These are phyloP conservation scores for Anguilla pacifica DNA, from an alignment of 2,797 vertebrate genomes.

Conservation along the genomic window DNA sequence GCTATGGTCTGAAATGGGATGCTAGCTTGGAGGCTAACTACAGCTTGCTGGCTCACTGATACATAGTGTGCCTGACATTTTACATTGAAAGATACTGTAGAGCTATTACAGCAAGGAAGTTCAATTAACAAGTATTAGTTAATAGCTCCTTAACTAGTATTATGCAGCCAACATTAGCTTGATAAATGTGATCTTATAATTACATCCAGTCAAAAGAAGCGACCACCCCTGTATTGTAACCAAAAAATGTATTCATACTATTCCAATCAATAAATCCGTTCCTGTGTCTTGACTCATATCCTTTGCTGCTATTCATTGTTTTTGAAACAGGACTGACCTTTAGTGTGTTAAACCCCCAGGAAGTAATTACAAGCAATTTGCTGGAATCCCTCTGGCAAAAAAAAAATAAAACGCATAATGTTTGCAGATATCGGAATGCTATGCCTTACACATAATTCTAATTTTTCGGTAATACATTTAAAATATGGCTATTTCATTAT, in stretches of 20 bases:
- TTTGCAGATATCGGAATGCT: background rate
- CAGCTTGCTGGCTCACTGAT: background rate
- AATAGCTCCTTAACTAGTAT: background rate
- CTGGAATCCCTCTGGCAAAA: background rate
- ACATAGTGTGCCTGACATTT: too few relatives aligned
- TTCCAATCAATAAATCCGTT: background rate
- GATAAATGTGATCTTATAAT: background rate
- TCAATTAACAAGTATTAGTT: background rate
- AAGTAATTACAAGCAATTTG: conserved; percentile 7
- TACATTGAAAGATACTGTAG: background rate
- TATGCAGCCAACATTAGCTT: background rate
- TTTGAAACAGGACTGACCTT: background rate
- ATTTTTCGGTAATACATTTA: background rate
- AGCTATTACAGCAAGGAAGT: background rate
- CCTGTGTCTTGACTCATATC: background rate
- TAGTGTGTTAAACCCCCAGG: conserved; percentile 1
- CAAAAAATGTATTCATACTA: background rate
- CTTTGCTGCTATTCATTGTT: background rate
- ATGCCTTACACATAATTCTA: background rate
- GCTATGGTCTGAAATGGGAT: background rate
- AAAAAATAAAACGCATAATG: background rate
- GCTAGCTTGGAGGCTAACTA: background rate
- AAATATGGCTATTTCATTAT: conserved; percentile 2
- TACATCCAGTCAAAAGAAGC: background rate
- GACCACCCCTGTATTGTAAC: background rate